phyloP scores from a whole-genome alignment of 2,797 vertebrate genomes.

The Characodon lateralis region DNA sequence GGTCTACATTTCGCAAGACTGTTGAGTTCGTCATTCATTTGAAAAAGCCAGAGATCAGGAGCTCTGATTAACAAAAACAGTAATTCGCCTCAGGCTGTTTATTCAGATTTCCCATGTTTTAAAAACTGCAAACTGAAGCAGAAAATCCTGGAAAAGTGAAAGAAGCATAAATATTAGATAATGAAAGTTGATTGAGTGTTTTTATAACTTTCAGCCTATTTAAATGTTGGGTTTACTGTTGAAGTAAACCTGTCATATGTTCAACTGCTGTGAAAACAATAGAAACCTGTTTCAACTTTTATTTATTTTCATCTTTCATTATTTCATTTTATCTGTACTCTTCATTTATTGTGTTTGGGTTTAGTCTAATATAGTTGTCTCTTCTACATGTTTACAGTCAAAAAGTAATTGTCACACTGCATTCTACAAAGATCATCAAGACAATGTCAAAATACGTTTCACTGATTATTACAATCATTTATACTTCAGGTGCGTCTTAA shows the following conservation, averaged over 20 bases:
- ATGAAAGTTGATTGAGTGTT: background rate
- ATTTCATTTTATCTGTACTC: background rate
- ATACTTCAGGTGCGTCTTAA: background rate
- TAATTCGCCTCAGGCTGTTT: conserved; percentile 41
- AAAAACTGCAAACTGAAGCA: conserved; percentile 6
- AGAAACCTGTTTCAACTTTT: background rate
- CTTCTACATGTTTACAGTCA: background rate
- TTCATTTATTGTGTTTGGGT: background rate
- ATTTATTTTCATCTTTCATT: background rate
- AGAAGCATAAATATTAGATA: conserved; percentile 8
- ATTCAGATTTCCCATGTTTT: conserved; percentile 8
- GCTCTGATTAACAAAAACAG: conserved; percentile 63
- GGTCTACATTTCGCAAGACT: conserved; percentile 38
- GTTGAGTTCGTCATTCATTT: conserved; percentile 46
- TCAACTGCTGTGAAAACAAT: background rate
- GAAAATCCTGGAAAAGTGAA: conserved; percentile 18
- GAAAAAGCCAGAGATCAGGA: conserved; percentile 40
- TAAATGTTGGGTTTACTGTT: background rate
- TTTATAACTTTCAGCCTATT: background rate
- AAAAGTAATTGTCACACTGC: background rate
- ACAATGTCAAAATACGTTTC: background rate
- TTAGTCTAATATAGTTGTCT: background rate
- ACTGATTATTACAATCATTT: background rate
- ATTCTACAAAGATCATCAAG: background rate
- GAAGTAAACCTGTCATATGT: background rate